Evolutionary conservation across 1,140 invertebrate species (phyloP), one percentile per base, ranked within the genome.

Genomic region (Scaptomyza pallida): DNA sequence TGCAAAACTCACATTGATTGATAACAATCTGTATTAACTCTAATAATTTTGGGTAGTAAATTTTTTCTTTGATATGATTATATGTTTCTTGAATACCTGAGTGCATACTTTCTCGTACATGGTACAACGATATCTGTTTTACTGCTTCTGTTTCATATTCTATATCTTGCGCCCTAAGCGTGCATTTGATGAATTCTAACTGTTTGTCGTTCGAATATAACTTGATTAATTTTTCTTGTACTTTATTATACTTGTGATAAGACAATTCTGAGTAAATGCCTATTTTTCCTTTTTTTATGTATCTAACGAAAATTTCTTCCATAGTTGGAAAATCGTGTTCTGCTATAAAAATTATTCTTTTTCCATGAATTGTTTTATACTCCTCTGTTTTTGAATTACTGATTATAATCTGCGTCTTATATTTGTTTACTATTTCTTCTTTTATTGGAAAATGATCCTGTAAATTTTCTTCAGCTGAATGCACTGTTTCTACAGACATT

Each of bases 391-490:
- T 63, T 33, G 26, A 52, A 44, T 52, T n/a, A n/a, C n/a, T 63
- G 2, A 48, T 26, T 5, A 48, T n/a, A 13, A 48, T 48, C 50
- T 75, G 61, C 3, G 37, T 71, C 50, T 51, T 60, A 33, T 57
- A 75, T 41, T 61, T 71, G 47, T 71, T 75, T 17, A 71, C 67
- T 35, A 71, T 61, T 63, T 71, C 48, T 12, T 65, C 48, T 30
- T 59, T 59, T 55, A 72, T 67, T 9, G 33, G 10, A 48, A 71
- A 52, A 60, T 75, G 62, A 15, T 75, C 45, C 0, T 35, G 13
- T 40, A 67, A 19, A 10, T 74, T 55, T 60, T 74, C 64, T 33
- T 57, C 64, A 30, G 64, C 64, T 54, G 64, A 74, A 45, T 74
- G 72, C 13, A 74, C 44, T 48, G 72, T 74, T 48, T 15, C 71